Conservation (phyloP, 2,888 invertebrate species). For the Leptinotarsa haldemani region DNA sequence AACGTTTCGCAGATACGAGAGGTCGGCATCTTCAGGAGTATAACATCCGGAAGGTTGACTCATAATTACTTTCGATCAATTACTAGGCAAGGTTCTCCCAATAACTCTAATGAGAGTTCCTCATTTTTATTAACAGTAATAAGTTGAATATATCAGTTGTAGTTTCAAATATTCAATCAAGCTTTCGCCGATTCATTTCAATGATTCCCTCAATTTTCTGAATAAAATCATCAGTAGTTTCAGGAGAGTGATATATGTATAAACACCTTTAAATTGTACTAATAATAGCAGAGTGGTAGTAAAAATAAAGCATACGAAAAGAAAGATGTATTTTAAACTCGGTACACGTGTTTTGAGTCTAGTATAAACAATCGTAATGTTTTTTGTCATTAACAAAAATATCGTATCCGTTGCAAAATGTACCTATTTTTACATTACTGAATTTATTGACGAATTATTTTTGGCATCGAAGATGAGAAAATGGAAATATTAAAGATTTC, state of each 20-base stretch:
- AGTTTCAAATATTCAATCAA: too few species aligned
- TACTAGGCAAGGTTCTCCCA: too few species aligned
- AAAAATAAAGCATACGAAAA: conserved; percentile 18
- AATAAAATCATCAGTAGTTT: conserved; percentile 12
- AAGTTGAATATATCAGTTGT: too few species aligned
- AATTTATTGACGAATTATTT: neutral
- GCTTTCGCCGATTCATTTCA: neutral
- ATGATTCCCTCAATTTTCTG: neutral
- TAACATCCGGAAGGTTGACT: too few species aligned
- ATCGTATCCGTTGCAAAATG: conserved; percentile 5
- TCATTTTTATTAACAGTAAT: too few species aligned
- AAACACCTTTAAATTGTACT: conserved; percentile 22
- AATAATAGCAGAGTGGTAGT: conserved; percentile 17
- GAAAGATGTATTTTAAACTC: conserved; percentile 1
- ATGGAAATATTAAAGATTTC: too few species aligned
- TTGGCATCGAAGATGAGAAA: too few species aligned
- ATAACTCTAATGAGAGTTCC: too few species aligned
- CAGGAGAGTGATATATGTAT: conserved; percentile 18
- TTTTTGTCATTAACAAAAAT: conserved; percentile 2
- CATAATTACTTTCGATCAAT: too few species aligned
- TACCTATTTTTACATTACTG: neutral
- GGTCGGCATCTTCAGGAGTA: too few species aligned
- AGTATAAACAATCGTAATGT: conserved; percentile 1
- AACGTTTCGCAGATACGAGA: too few species aligned
- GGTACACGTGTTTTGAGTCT: conserved; percentile 4